Base-by-base conservation (phyloP, 2,113 vertebrate species). In the Uropsilus gracilis region DNA sequence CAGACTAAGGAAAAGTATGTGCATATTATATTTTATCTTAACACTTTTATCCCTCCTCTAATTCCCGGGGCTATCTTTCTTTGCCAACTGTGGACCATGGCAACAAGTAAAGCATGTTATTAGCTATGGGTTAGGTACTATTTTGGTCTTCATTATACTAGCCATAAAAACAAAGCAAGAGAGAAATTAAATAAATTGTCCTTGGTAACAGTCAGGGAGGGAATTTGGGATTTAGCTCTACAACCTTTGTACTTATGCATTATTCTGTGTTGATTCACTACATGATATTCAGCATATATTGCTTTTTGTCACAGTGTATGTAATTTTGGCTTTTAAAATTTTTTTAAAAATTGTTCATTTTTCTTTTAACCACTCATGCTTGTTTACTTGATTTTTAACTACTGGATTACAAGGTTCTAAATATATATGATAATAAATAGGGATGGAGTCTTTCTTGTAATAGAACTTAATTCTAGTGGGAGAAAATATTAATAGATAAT, bases 121-220 rank as follows among this genome's bases (percentile, higher is more conserved):
- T 89, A 95, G n/a, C 24, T 73, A 7, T 63, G 71, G 91, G n/a
- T 92, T 95, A 81, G 72, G 81, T 72, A 8, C 53, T 90, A 3
- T 90, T 96, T 92, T 63, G 59, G n/a, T 94, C 64, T 95, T 86
- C 26, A 59, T 86, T 94, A 95, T 88, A 83, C 6, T 78, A 84
- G 32, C 66, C 75, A 95, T 87, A 50, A 69, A 69, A 90, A 57
- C 75, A 95, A 68, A 89, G 39, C 44, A 88, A 18, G 46, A 83
- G 93, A 90, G 50, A 53, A 64, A 39, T 90, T 92, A 72, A 64
- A 13, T 28, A 44, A 89, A 10, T 89, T 69, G n/a, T 87, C 32
- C 22, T 81, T 42, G 50, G 46, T 83, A 32, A 83, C 9, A 81
- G 44, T 24, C 64, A 66, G 57, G 57, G 63, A 53, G 10, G 80